phyloP scores from a whole-genome alignment of 2,797 vertebrate genomes.

The Amniataba percoides region DNA sequence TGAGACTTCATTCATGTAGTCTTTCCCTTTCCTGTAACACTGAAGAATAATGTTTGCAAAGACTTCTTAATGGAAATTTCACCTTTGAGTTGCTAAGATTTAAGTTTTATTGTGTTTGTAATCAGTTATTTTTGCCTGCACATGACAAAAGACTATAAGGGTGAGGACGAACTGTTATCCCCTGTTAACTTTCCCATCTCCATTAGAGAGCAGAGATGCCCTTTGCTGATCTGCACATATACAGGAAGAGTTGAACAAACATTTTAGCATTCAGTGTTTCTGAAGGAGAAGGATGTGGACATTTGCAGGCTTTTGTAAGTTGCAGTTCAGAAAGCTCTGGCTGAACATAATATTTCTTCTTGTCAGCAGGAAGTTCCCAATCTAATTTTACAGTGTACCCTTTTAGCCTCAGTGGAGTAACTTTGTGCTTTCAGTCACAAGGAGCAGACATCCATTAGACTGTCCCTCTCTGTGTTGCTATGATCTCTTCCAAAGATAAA shows the following conservation, averaged over 20 bases:
- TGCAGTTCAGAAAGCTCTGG: background rate
- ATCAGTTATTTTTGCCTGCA: too few relatives aligned
- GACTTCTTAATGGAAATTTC: background rate
- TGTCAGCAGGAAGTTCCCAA: constrained; percentile 22
- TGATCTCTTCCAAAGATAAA: background rate
- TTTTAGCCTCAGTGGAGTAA: constrained; percentile 12
- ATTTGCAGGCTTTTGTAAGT: background rate
- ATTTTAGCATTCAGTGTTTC: background rate
- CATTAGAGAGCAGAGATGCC: too few relatives aligned
- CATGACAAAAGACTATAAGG: background rate
- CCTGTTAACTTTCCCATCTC: background rate
- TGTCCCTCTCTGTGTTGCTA: constrained; percentile 1
- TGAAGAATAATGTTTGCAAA: background rate
- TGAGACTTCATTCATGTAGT: background rate
- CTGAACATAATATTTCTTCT: constrained; percentile 7
- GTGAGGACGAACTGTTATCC: background rate
- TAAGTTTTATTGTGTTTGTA: too few relatives aligned
- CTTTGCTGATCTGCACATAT: background rate
- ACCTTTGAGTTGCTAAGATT: background rate
- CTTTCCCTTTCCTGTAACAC: background rate
- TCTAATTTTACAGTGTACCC: constrained; percentile 33
- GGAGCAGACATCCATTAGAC: constrained; percentile 9
- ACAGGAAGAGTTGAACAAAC: background rate
- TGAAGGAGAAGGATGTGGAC: background rate
- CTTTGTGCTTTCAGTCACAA: constrained; percentile 50